Evolutionary conservation across 35 echinoderm and acorn worm species (phyloP), one percentile per base, ranked within the genome.

Genomic region (Diadema setosum): DNA sequence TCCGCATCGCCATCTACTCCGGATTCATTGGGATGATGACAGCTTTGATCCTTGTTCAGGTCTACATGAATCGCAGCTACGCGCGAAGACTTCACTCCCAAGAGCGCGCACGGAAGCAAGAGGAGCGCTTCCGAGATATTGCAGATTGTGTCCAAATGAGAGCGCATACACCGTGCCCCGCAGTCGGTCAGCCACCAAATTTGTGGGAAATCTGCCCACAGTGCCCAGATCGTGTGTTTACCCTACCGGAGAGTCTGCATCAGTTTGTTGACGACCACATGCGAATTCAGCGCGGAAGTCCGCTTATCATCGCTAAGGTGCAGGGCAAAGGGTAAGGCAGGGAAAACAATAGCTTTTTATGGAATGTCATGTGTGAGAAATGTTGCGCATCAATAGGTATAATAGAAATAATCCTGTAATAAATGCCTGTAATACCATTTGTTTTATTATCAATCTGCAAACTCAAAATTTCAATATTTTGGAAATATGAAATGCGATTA

Each of bases 261-360:
- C 24, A 84, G 7, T 94, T 94, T 86, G 58, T 94, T 7, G 73
- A 80, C 40, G 59, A 80, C 5, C 92, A 94, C 26, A 85, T 89
- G 59, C 49, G 64, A 4, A 49, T 5, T 4, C 42, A 65, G 58
- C 84, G 64, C 36, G 67, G 84, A 15, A 65, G 81, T 35, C 81
- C 92, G n/a, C 34, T 94, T 39, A 65, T 94, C 36, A 43, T 94
- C 40, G 82, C 70, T 34, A 89, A 74, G 55, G 89, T 87, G 34
- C 82, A 67, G 30, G 81, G 89, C 40, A 94, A 89, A 86, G 84
- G 87, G 92, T 94, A 84, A 85, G 82, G 69, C 34, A 4, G 24
- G 35, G 0, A 3, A 9, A 56, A 24, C n/a, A n/a, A n/a, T n/a
- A n/a, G n/a, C n/a, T n/a, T n/a, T n/a, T n/a, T n/a, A n/a, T n/a